Conservation (phyloP, 2,797 vertebrate species). For the Hemibagrus guttatus region DNA sequence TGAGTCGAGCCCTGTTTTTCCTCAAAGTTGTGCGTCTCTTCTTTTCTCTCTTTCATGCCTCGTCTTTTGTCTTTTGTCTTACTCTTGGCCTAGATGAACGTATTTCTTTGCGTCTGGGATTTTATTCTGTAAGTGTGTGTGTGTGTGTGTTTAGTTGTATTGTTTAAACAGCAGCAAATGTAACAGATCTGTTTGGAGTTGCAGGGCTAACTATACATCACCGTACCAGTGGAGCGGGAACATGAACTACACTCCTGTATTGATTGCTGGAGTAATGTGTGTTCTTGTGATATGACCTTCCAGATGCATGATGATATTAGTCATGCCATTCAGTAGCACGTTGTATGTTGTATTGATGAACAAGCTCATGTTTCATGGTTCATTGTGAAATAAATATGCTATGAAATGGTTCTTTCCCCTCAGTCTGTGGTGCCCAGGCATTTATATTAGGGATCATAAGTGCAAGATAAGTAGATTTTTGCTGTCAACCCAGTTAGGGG, state of each 20-base stretch:
- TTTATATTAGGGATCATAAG: neutral
- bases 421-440: neutral
- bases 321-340: neutral
- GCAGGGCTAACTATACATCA: neutral
- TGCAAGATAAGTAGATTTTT: neutral
- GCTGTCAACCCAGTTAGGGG: too few relatives aligned
- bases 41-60: neutral
- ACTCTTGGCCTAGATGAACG: neutral
- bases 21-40: neutral
- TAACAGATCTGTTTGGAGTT: neutral
- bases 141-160: neutral
- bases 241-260: constrained; percentile 19
- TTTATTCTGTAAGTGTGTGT: neutral
- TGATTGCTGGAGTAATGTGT: neutral
- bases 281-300: constrained; percentile 14
- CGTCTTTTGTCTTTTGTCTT: neutral
- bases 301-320: neutral
- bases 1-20: constrained; percentile 23
- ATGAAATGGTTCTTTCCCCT: neutral
- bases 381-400: neutral
- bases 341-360: neutral
- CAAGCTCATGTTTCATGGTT: constrained; percentile 10
- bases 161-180: neutral
- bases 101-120: neutral
- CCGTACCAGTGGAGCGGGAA: constrained; percentile 1